Percentiles rank a stretch among this genome's conserved stretches.
These are phyloP conservation scores for Macroglossus sobrinus DNA, from an alignment of 2,113 vertebrate species.

Conservation along the genomic window DNA sequence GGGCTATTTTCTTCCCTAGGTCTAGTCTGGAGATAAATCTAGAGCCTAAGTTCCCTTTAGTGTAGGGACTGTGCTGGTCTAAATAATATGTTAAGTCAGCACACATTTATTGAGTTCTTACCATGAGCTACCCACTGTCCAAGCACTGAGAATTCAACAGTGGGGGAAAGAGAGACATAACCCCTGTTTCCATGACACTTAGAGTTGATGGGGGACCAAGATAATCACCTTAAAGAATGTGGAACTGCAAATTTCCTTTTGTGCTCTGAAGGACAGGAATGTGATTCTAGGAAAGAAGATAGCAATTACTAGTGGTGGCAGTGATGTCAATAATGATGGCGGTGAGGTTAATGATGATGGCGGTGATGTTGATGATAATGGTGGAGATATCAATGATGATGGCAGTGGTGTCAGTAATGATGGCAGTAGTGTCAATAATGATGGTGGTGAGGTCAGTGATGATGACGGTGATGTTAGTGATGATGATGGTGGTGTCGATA, in stretches of 20 bases:
- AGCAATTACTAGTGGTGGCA: not conserved
- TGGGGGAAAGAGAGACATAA: not conserved
- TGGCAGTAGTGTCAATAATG: not conserved
- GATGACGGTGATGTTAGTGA: not conserved
- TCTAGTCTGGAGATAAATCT: not conserved
- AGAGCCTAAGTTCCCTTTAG: not conserved
- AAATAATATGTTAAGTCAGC: not conserved
- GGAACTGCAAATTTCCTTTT: not conserved
- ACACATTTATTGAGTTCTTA: not conserved
- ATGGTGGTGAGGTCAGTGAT: not conserved
- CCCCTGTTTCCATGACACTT: not conserved
- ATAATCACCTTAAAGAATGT: not conserved
- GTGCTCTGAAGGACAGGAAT: not conserved
- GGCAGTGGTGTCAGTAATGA: not conserved
- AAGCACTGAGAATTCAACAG: not conserved
- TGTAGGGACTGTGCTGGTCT: not conserved
- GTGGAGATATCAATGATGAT: too few species aligned
- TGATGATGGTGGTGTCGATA: not conserved
- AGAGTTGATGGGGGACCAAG: not conserved
- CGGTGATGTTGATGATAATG: not conserved
- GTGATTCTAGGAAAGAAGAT: not conserved
- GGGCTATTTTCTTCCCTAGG: not conserved
- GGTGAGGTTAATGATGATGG: not conserved
- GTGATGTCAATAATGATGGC: accelerated
- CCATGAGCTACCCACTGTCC: not conserved